These are phyloP conservation scores for Drosophila meridiana DNA, from an alignment of 2,888 invertebrate genomes.

Conservation along the genomic window DNA sequence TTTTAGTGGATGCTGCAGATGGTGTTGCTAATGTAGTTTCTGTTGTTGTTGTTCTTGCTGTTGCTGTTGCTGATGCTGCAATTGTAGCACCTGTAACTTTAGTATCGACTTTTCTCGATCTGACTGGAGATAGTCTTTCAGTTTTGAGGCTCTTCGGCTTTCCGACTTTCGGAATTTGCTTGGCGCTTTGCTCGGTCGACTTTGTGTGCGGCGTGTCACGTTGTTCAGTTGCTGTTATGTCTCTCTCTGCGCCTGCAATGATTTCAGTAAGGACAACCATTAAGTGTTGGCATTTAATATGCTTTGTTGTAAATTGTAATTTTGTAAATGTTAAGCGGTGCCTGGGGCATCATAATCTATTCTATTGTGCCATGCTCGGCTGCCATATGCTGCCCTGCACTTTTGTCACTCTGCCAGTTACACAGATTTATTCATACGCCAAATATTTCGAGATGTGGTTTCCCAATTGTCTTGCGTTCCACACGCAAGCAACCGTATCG, in stretches of 20 bases:
- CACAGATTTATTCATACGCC: constrained; percentile 38
- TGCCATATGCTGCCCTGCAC: neutral
- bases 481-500: constrained; percentile 82
- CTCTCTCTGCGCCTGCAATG: constrained; percentile 69
- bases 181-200: constrained; percentile 19
- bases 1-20: constrained; percentile 60
- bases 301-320: constrained; percentile 18
- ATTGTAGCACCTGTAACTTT: constrained; percentile 30
- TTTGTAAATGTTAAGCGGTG: constrained; percentile 65
- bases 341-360: constrained; percentile 53
- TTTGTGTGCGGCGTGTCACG: constrained; percentile 37
- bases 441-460: constrained; percentile 37
- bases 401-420: constrained; percentile 3
- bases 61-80: constrained; percentile 44
- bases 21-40: constrained; percentile 29
- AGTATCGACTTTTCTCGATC: constrained; percentile 34
- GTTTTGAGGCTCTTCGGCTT: constrained; percentile 53
- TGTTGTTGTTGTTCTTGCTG: neutral
- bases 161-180: constrained; percentile 19
- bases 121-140: constrained; percentile 53
- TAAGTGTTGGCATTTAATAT: constrained; percentile 15
- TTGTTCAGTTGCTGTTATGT: constrained; percentile 43
- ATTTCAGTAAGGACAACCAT: constrained; percentile 20
- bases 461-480: constrained; percentile 73
- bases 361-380: constrained; percentile 15